phyloP scores from a whole-genome alignment of 2,113 vertebrate genomes.

The Cranoglanis bouderius region DNA sequence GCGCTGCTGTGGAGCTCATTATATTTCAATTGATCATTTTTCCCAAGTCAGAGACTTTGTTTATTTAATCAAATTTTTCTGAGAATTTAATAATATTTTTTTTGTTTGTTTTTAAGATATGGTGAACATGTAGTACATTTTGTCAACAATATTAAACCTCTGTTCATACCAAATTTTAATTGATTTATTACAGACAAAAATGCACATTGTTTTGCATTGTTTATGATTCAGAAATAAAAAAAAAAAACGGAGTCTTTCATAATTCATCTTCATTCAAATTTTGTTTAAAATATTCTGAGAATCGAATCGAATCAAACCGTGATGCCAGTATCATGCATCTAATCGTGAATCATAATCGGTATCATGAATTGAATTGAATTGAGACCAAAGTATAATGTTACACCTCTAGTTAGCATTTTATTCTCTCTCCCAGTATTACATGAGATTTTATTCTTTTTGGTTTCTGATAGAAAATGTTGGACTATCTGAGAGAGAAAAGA shows the following conservation, averaged over 20 bases:
- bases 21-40: not conserved
- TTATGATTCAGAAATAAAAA: not conserved
- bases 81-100: not conserved
- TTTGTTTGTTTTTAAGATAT: not conserved
- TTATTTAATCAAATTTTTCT: not conserved
- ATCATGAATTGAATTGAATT: not conserved
- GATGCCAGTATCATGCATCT: not conserved
- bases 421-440: not conserved
- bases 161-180: not conserved
- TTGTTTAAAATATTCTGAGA: not conserved
- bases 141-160: not conserved
- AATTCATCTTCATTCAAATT: not conserved
- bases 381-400: not conserved
- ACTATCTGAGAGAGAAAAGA: slow-evolving; percentile 88
- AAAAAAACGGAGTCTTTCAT: not conserved
- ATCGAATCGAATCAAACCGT: not conserved
- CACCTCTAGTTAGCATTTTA: not conserved
- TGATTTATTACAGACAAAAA: not conserved
- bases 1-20: not conserved
- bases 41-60: not conserved
- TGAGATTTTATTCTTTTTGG: not conserved
- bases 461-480: slow-evolving; percentile 88
- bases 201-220: not conserved
- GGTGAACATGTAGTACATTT: not conserved
- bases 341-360: no score